Evolutionary conservation across 2,797 vertebrate species (phyloP).

Genomic region (Channallabes apus): DNA sequence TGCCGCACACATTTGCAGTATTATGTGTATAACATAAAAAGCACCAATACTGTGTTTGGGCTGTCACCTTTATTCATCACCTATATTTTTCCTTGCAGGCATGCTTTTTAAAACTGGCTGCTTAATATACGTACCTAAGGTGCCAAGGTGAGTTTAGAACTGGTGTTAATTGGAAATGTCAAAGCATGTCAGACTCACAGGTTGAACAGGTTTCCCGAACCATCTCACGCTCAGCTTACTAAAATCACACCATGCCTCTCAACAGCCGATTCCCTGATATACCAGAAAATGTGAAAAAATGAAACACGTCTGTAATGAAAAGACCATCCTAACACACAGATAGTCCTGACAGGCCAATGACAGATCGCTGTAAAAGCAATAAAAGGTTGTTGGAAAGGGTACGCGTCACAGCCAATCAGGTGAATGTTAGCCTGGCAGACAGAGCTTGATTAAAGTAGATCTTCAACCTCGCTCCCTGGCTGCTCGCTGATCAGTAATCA

Average conservation of each 20-base stretch:
- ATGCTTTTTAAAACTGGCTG: background rate
- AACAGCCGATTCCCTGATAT: background rate
- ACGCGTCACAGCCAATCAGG: constrained; percentile 48
- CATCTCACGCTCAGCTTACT: background rate
- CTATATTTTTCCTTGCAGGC: background rate
- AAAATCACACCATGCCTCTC: background rate
- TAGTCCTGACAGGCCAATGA: background rate
- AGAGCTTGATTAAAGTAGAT: constrained; percentile 65
- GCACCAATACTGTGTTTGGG: no score
- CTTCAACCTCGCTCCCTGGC: constrained; percentile 57
- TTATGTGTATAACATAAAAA: no score
- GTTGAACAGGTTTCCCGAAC: background rate
- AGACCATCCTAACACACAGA: background rate
- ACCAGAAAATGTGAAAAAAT: background rate
- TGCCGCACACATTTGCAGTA: no score
- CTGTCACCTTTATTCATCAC: background rate
- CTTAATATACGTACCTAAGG: constrained; percentile 3
- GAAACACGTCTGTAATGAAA: background rate
- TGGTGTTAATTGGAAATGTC: constrained; percentile 16
- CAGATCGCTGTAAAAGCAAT: background rate
- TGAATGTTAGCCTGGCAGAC: constrained; percentile 62
- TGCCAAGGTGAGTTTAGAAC: background rate
- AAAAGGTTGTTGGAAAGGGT: background rate
- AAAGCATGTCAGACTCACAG: background rate
- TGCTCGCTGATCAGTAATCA: constrained; percentile 58